Evolutionary conservation across 2,888 invertebrate species (phyloP).

Genomic region (Panopea generosa): DNA sequence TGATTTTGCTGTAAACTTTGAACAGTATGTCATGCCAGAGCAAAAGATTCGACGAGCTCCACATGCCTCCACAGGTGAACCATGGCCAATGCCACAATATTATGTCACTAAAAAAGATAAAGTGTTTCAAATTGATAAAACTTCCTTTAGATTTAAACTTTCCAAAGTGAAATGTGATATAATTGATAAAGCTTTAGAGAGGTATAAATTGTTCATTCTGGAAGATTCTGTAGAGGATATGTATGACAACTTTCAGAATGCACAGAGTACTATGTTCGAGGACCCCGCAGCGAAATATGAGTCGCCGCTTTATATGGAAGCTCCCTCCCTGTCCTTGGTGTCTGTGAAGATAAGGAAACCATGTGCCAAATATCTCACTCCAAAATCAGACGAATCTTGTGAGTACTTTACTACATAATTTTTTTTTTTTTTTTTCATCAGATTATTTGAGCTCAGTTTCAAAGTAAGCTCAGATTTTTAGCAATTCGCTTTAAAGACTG

Average conservation of each 20-base stretch:
- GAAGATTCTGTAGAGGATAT: slow-evolving; percentile 75
- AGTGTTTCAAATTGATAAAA: slow-evolving; percentile 69
- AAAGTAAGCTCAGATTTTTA: too few species aligned
- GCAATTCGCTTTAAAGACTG: too few species aligned
- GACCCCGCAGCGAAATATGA: slow-evolving; percentile 71
- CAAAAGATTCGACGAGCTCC: slow-evolving; percentile 82
- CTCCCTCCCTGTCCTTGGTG: slow-evolving; percentile 66
- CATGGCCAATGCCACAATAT: slow-evolving; percentile 90
- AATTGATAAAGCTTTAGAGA: slow-evolving; percentile 87
- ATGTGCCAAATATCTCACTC: slow-evolving; percentile 72
- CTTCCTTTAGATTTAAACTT: slow-evolving; percentile 76
- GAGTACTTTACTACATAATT: slow-evolving; percentile 51
- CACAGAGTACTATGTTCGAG: slow-evolving; percentile 73
- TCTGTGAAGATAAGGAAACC: slow-evolving; percentile 75
- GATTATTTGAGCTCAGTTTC: too few species aligned
- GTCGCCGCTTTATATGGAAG: slow-evolving; percentile 66
- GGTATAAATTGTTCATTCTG: slow-evolving; percentile 87
- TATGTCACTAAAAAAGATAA: slow-evolving; percentile 83
- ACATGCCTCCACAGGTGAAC: slow-evolving; percentile 86
- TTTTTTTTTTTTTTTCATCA: too few species aligned
- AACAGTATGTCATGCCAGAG: slow-evolving; percentile 78
- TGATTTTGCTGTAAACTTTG: slow-evolving; percentile 79
- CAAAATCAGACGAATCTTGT: slow-evolving; percentile 80
- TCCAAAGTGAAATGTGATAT: slow-evolving; percentile 87
- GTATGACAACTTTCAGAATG: slow-evolving; percentile 80